Percentiles rank a stretch among this genome's conserved stretches.
Evolutionary conservation across 1,140 invertebrate species (phyloP).

Genomic region (Phthorimaea operculella): DNA sequence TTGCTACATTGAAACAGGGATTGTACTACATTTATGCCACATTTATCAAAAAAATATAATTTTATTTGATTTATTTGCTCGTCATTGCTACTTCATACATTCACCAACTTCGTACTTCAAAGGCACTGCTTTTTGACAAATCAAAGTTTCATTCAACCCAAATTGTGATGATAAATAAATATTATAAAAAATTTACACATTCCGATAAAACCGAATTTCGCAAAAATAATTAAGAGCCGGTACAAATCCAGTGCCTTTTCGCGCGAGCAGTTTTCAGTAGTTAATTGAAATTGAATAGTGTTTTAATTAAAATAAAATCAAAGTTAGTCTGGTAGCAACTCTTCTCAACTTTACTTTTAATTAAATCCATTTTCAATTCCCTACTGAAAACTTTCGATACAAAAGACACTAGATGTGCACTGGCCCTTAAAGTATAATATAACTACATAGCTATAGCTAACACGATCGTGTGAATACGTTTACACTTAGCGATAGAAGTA

Average conservation of each 20-base stretch:
- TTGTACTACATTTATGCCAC: neutral
- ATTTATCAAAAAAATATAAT: neutral
- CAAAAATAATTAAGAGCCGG: no score
- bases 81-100: neutral
- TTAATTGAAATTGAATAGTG: no score
- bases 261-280: no score
- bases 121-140: slow-evolving; percentile 50
- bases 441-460: slow-evolving; percentile 57
- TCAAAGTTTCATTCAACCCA: neutral
- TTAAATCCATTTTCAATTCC: no score
- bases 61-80: neutral
- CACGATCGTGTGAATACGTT: slow-evolving; percentile 56
- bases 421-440: no score
- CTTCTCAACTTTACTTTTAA: no score
- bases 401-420: no score
- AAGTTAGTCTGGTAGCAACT: no score
- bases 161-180: slow-evolving; percentile 22
- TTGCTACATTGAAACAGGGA: neutral
- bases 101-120: slow-evolving; percentile 34
- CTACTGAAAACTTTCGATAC: no score
- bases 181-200: slow-evolving; percentile 17
- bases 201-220: no score
- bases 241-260: no score
- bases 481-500: slow-evolving; percentile 49
- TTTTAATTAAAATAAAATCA: no score